Base-by-base conservation (phyloP, 2,113 vertebrate genomes). In the Corythoichthys intestinalis region DNA sequence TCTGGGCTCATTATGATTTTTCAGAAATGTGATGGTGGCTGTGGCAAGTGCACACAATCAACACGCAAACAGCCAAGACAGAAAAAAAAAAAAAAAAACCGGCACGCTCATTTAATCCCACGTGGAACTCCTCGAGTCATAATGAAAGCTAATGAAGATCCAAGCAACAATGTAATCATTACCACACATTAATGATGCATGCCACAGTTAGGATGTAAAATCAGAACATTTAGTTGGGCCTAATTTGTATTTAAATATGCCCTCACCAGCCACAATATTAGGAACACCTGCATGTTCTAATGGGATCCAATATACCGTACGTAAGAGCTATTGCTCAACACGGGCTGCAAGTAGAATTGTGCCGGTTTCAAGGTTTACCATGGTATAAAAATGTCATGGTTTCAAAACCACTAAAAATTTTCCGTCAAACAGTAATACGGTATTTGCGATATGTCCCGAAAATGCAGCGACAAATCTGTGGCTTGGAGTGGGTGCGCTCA, bases 111-210 rank as follows among this genome's bases (percentile, higher is more conserved):
- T 73, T 58, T 74, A 78, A 85, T 83, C 73, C 77, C 52, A 12
- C 72, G 34, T 63, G 17, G 44, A 77, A 89, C 81, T 87, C 85
- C 85, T 88, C 83, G 82, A 87, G 79, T 88, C 77, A 80, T 87
- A 85, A 88, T 83, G 78, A 86, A 88, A 86, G 82, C 72, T 83
- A 89, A 88, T 86, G 78, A 87, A 83, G 77, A 68, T 81, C 84
- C 66, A 76, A 59, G 84, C 77, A 81, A 84, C 67, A 81, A 76
- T 75, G 52, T 69, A 78, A 47, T 59, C 78, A 65, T 81, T 76
- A 72, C 4, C 14, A 38, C 64, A 34, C 73, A 56, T 80, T 83
- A 76, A 80, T 71, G 76, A 78, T 57, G 66, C 73, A 70, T 49
- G 69, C 64, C n/a, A 13, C 46, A 66, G 50, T 74, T 57, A 68